These are phyloP conservation scores for Tyrannus savana DNA, from an alignment of 2,113 vertebrate species.

Conservation along the genomic window DNA sequence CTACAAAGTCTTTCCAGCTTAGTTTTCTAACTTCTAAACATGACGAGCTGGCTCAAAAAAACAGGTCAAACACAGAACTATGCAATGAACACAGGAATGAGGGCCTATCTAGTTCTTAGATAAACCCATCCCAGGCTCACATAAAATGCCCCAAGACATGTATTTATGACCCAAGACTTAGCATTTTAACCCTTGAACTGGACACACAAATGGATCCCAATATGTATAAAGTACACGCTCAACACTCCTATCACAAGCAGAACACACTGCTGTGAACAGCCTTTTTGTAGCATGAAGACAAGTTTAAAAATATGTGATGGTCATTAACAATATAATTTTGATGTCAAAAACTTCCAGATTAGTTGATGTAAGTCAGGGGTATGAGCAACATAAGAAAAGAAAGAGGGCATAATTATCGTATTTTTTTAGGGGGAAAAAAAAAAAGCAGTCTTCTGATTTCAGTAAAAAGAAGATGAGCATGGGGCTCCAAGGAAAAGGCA, in stretches of 20 bases:
- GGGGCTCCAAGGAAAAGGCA: accelerated
- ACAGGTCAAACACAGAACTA: not conserved
- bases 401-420: not conserved
- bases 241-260: not conserved
- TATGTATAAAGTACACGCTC: not conserved
- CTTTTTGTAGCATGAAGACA: not conserved
- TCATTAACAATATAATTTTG: not conserved
- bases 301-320: not conserved
- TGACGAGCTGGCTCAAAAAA: not conserved
- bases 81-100: not conserved
- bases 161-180: not conserved
- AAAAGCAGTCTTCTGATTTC: not conserved
- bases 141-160: accelerated
- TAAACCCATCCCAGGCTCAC: not conserved
- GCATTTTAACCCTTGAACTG: not conserved
- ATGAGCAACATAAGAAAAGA: not conserved
- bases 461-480: not conserved
- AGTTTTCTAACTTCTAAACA: not conserved
- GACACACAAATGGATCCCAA: not conserved
- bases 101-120: not conserved
- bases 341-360: not conserved
- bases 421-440: not conserved
- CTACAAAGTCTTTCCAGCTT: not conserved
- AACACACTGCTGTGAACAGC: not conserved
- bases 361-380: not conserved